Base-by-base conservation (phyloP, 2,113 vertebrate species). In the Rostratula benghalensis region DNA sequence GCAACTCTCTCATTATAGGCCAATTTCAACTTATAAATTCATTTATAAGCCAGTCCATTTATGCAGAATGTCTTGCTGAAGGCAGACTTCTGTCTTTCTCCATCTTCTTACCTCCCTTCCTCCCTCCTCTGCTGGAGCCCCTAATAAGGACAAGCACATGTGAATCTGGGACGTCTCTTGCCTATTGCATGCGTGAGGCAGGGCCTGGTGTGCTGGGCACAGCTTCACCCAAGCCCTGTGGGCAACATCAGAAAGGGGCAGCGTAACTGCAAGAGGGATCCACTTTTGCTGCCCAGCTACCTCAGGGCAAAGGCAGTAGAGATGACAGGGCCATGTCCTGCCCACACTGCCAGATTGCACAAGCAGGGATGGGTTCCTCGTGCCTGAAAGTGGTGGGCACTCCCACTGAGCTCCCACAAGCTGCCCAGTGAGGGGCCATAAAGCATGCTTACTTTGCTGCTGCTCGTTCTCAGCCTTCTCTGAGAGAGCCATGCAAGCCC, bases 31-130 rank as follows among this genome's bases (percentile, higher is more conserved):
- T 95, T 97, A 96, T 96, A 97, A 94, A 97, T 97, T 97, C 64
- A 97, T 97, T 97, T 97, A 97, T 96, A 97, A 97, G 87, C 65
- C 82, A 94, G 90, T 95, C 93, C 87, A 95, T 97, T 97, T 96
- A 87, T 87, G 93, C 73, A 95, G 93, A 59, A 39, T 1, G 0
- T 73, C 88, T 95, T 90, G 90, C 96, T 96, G 51, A 79, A 95
- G 94, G 95, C 95, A 93, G 81, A 74, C 31, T 82, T 68, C 92
- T 93, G 92, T 59, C 81, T 93, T 90, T 87, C 67, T 83, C 71
- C 54, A 33, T 82, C 69, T 91, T 71, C 13, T 21, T 93, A 57
- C 33, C 25, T 30, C 27, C 37, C 37, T 68, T 45, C 37, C 73
- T 83, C 54, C 46, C 59, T 74, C 76, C 75, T 74, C 50, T 0